Evolutionary conservation across 2,888 invertebrate species (phyloP), one percentile per base, ranked within the genome.

Genomic region (Saturnia pavonia): DNA sequence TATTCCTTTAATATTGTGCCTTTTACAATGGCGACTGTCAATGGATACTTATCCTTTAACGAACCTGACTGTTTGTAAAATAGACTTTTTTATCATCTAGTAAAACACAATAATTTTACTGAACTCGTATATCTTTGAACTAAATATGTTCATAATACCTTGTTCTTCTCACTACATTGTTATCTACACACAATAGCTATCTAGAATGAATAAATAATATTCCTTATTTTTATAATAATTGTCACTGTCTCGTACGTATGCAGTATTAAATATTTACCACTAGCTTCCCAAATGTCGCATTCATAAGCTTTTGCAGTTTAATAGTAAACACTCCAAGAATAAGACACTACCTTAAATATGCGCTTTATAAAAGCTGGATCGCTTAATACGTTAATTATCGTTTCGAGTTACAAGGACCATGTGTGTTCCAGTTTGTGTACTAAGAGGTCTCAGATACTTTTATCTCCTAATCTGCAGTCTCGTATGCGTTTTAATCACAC

Each of bases 401-500:
- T 40, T 65, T 65, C 19, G 40, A 65, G n/a, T 65, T 40, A 65
- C 65, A 34, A 65, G 40, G 19, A n/a, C 65, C 65, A 65, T 65
- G 34, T 40, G 40, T 40, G 40, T n/a, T 65, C 65, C 65, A 65
- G 65, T 70, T 67, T 57, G 54, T 57, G 54, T 68, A 76, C 74
- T 72, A 76, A 73, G 69, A 73, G 73, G 72, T 78, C 71, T 71
- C 67, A 57, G 71, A 74, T 76, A 71, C 63, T 69, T 68, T 68
- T 74, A 78, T 74, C 74, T 74, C 67, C 73, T 79, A 75, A 74
- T 76, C 75, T 73, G 42, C 40, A 68, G 69, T 69, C 74, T 70
- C 69, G 70, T 67, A 70, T 70, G 70, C 70, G 67, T 67, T 70
- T 66, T 67, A 51, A 66, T 66, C 54, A 25, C 45, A 54, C 70